phyloP scores from a whole-genome alignment of 2,797 vertebrate species.

The Antennarius maculatus region DNA sequence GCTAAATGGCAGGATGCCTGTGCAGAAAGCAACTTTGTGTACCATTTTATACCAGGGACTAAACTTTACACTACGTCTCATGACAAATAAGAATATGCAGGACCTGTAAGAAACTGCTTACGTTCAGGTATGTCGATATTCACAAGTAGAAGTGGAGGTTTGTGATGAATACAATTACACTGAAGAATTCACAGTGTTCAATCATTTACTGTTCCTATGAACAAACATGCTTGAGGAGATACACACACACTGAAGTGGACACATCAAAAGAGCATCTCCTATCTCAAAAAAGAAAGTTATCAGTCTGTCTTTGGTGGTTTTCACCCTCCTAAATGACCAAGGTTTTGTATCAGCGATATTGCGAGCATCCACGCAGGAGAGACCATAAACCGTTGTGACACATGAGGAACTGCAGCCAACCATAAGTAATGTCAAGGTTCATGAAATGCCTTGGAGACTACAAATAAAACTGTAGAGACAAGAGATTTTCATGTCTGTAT shows the following conservation, averaged over 20 bases:
- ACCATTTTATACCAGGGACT: constrained; percentile 28
- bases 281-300: constrained; percentile 30
- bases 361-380: constrained; percentile 49
- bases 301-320: constrained; percentile 39
- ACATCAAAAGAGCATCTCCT: constrained; percentile 28
- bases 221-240: constrained; percentile 1
- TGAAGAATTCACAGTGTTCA: background rate
- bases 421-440: constrained; percentile 68
- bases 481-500: constrained; percentile 45
- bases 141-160: background rate
- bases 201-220: no score
- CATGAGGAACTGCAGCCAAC: constrained; percentile 65
- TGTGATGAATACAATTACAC: background rate
- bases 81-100: background rate
- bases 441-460: constrained; percentile 54
- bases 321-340: constrained; percentile 36
- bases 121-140: background rate
- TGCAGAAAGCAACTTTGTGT: constrained; percentile 19
- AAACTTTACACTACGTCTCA: constrained; percentile 28
- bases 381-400: constrained; percentile 73
- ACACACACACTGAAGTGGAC: constrained; percentile 24
- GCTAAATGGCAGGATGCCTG: constrained; percentile 40
- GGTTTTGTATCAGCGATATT: constrained; percentile 39
- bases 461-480: constrained; percentile 47
- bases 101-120: background rate